These are phyloP conservation scores for Crotalus helleri DNA, from an alignment of 2,113 vertebrate genomes.

Conservation along the genomic window DNA sequence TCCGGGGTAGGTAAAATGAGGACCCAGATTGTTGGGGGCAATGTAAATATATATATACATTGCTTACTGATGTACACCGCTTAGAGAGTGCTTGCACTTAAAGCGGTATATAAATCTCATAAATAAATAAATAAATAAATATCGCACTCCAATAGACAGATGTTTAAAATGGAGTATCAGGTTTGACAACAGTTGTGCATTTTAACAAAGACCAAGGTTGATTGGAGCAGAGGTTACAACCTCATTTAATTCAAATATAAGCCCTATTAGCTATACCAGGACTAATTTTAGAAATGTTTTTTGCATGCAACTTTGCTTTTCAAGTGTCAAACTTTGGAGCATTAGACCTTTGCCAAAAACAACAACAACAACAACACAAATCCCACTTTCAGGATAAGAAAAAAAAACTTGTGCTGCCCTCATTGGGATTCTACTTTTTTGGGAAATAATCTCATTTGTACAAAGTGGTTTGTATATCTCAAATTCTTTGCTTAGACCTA, in stretches of 20 bases:
- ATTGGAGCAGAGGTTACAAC: slow-evolving; percentile 36
- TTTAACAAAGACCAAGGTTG: slow-evolving; percentile 46
- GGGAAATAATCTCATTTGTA: not conserved
- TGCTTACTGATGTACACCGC: too few relatives aligned
- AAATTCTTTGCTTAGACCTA: not conserved
- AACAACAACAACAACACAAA: not conserved
- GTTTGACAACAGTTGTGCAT: slow-evolving; percentile 60
- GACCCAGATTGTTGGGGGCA: too few relatives aligned
- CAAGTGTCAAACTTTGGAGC: not conserved
- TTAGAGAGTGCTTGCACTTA: too few relatives aligned
- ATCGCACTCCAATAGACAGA: slow-evolving; percentile 56
- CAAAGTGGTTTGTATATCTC: not conserved
- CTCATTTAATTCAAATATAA: slow-evolving; percentile 34
- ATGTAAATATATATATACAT: too few relatives aligned
- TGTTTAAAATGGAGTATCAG: not conserved
- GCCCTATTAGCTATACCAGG: not conserved
- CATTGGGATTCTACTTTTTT: not conserved
- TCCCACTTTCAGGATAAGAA: not conserved
- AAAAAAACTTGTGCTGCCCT: not conserved
- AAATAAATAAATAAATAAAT: too few relatives aligned
- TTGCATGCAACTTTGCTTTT: not conserved
- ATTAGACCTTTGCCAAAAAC: not conserved
- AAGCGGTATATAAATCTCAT: too few relatives aligned
- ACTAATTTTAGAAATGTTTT: not conserved
- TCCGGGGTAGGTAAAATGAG: too few relatives aligned